Percentiles rank a stretch among this genome's conserved stretches.
These are phyloP conservation scores for Ploceus nigricollis DNA, from an alignment of 2,113 vertebrate species.

Conservation along the genomic window DNA sequence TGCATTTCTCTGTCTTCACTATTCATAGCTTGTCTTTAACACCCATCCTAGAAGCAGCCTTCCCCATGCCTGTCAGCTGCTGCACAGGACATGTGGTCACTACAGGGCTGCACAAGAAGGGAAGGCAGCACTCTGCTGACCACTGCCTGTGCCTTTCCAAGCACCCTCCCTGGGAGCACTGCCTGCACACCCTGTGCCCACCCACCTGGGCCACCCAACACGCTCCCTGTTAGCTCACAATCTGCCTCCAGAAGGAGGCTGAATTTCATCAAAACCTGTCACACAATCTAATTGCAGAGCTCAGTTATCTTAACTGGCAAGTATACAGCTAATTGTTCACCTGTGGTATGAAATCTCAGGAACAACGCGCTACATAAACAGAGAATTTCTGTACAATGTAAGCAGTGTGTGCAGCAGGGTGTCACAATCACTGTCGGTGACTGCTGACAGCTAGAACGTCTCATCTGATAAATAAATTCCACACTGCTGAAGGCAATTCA, in stretches of 20 bases:
- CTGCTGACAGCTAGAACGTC: not conserved
- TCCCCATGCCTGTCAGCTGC: not conserved
- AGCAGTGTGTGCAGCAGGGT: not conserved
- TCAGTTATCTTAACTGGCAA: not conserved
- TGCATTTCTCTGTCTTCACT: not conserved
- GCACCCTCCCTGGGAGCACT: not conserved
- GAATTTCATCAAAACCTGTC: not conserved
- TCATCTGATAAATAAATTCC: not conserved
- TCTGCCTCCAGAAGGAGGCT: not conserved
- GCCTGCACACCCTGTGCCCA: not conserved
- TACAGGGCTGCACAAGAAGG: not conserved
- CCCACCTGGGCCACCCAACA: rapidly evolving
- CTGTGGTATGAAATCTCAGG: not conserved
- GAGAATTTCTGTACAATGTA: not conserved
- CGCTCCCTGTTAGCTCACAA: rapidly evolving
- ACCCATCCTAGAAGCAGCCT: not conserved
- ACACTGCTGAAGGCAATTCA: not conserved
- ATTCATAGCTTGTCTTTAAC: not conserved
- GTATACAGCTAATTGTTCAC: not conserved
- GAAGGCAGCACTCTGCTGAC: not conserved
- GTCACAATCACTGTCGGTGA: not conserved
- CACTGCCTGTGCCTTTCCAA: not conserved
- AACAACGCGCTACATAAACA: not conserved
- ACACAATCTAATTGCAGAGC: not conserved
- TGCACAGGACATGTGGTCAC: not conserved